phyloP scores from a whole-genome alignment of 1,140 invertebrate species.

The Patella vulgata region DNA sequence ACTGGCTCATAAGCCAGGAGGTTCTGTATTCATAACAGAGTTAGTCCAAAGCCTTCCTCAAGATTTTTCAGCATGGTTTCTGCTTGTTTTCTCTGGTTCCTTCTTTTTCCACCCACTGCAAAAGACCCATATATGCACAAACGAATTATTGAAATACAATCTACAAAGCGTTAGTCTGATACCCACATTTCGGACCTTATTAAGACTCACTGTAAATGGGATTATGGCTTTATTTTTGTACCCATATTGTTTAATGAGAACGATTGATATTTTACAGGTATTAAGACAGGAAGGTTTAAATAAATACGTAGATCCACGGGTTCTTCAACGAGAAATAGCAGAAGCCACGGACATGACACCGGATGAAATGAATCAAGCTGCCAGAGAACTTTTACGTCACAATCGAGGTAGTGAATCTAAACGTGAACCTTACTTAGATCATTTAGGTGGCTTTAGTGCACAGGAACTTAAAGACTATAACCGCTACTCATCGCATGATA shows the following conservation, averaged over 20 bases:
- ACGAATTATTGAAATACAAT: no score
- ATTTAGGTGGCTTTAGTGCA: constrained; percentile 47
- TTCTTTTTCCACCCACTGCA: no score
- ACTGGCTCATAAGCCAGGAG: no score
- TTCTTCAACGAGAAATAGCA: constrained; percentile 91
- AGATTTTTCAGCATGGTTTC: no score
- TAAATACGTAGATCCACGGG: constrained; percentile 92
- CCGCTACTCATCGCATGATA: constrained; percentile 51
- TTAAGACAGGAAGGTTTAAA: constrained; percentile 91
- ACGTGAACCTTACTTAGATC: constrained; percentile 47
- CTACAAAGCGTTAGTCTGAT: no score
- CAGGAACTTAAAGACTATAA: constrained; percentile 60
- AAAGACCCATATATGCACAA: no score
- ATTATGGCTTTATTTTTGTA: neutral
- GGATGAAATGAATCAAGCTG: constrained; percentile 92
- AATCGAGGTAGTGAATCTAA: constrained; percentile 13
- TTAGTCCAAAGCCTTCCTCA: no score
- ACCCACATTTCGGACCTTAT: neutral
- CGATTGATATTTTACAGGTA: constrained; percentile 82
- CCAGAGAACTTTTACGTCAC: constrained; percentile 74
- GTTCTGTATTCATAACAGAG: no score
- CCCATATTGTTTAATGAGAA: constrained; percentile 2
- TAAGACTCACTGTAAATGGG: neutral
- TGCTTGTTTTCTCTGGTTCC: no score
- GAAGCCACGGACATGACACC: constrained; percentile 95